A percentile compares a stretch with the other conserved stretches of the same genome.
Conservation (phyloP, 2,113 vertebrate species). For the Phocoena sinus region DNA sequence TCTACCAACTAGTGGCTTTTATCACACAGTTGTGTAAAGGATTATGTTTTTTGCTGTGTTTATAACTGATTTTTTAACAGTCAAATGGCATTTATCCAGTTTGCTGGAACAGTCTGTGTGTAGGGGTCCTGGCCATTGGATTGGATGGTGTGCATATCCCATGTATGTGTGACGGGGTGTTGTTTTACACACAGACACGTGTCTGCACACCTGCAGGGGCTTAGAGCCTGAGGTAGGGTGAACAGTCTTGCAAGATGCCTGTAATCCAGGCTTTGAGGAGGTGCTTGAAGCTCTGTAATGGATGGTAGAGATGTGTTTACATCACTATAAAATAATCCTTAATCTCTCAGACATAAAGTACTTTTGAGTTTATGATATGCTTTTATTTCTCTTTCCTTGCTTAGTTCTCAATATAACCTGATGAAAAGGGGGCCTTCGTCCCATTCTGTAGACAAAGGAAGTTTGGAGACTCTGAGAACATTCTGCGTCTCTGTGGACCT, state of each 20-base stretch:
- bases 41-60: not conserved
- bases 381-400: not conserved
- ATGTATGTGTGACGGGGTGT: not conserved
- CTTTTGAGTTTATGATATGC: not conserved
- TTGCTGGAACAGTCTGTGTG: not conserved
- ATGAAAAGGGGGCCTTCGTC: not conserved
- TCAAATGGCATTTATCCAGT: not conserved
- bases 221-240: not conserved
- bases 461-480: not conserved
- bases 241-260: not conserved
- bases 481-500: not conserved
- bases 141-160: accelerated
- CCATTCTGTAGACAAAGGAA: not conserved
- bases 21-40: not conserved
- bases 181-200: not conserved
- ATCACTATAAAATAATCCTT: not conserved
- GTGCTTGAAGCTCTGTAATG: not conserved
- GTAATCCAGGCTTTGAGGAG: not conserved
- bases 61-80: not conserved
- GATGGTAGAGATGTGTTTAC: not conserved
- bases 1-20: not conserved
- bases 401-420: not conserved
- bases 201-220: not conserved
- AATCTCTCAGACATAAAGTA: not conserved
- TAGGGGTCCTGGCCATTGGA: not conserved